These are phyloP conservation scores for Phyto melanocephala DNA, from an alignment of 2,888 invertebrate species.

Conservation along the genomic window DNA sequence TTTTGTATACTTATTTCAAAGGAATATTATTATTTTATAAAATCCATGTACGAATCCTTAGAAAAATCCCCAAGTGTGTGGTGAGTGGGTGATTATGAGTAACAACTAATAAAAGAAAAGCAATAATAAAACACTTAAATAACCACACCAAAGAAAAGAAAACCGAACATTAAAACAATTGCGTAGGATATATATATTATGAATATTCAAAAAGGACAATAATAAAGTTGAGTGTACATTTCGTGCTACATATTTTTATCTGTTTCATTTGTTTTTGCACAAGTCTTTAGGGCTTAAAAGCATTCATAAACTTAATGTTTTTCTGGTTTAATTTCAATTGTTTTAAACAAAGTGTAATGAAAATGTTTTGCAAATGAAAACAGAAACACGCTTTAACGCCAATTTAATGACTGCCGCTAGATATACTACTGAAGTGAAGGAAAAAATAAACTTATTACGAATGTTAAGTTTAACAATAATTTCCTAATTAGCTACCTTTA, in stretches of 20 bases:
- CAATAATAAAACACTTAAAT: background rate
- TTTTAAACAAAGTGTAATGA: background rate
- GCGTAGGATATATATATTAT: background rate
- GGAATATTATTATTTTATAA: too few species aligned
- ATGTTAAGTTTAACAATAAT: too few species aligned
- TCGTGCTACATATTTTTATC: background rate
- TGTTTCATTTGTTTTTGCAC: background rate
- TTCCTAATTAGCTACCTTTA: too few species aligned
- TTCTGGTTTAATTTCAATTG: background rate
- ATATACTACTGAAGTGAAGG: too few species aligned
- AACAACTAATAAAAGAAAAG: background rate
- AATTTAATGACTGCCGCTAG: too few species aligned
- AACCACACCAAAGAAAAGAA: background rate
- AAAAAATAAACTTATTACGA: too few species aligned
- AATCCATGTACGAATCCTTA: too few species aligned
- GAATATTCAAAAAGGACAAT: background rate
- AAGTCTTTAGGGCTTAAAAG: background rate
- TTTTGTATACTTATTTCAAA: background rate
- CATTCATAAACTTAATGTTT: conserved; percentile 14
- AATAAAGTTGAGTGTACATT: background rate
- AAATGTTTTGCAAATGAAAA: background rate
- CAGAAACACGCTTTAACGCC: too few species aligned
- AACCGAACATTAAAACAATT: background rate
- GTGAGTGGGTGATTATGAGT: too few species aligned
- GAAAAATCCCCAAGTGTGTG: background rate